Evolutionary conservation across 2,113 vertebrate species (phyloP), one percentile per base, ranked within the genome.

Genomic region (Xiphophorus hellerii): DNA sequence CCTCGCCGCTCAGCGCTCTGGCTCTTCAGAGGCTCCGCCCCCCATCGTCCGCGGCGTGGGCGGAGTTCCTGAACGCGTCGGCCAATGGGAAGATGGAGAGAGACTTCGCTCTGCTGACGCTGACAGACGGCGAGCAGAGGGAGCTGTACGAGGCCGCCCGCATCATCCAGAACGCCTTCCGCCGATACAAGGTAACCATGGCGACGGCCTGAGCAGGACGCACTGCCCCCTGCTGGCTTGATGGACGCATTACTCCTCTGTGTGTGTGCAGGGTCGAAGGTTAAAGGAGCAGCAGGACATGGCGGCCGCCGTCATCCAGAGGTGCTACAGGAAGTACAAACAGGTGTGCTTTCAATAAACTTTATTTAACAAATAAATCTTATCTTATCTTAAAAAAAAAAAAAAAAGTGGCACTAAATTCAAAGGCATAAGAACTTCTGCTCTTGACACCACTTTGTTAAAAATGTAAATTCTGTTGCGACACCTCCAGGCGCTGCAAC

Each of bases 251-350:
- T 10, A 58, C 62, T 33, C 2, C 28, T 65, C 27, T 51, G 30
- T 61, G 5, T 67, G 27, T 80, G 10, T 37, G 22, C 80, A 95
- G 94, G 94, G 94, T 54, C 93, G 94, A 78, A 95, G 92, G 94
- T 77, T 94, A 39, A 94, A 94, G 89, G 94, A 95, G 76, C 94
- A 95, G 94, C 91, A 94, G 88, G 96, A 97, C 74, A 89, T 97
- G 80, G 96, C 96, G 0, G 96, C 96, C 0, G 96, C 96, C 1
- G 96, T 97, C 77, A 97, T 97, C 28, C 96, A 97, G 89, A 93
- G 96, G 15, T 97, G 96, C 85, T 97, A 97, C 90, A 91, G 96
- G 73, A 97, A 97, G 30, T 97, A 97, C 89, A 97, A 97, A 81
- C 96, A 97, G 96, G 96, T 37, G 35, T 37, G 35, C 2, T 37